Conservation (phyloP, 1,140 invertebrate species). For the Drosophila chauvacae region DNA sequence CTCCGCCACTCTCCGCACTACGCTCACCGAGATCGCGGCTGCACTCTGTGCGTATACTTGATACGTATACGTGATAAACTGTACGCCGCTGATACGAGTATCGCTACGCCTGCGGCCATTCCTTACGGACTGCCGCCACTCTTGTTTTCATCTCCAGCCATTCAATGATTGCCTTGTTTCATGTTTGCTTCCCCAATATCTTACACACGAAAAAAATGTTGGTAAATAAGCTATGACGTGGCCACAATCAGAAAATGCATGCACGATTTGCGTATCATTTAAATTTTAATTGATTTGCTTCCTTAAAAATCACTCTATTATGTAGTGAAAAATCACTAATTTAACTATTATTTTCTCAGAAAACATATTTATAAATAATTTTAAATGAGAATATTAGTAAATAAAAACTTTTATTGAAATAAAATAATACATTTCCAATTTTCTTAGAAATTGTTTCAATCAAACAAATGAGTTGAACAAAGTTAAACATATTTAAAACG, state of each 20-base stretch:
- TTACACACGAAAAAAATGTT: background rate
- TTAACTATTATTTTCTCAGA: background rate
- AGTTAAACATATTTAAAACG: background rate
- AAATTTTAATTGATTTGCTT: background rate
- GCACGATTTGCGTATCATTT: too few relatives aligned
- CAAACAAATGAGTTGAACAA: too few relatives aligned
- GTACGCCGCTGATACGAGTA: conserved; percentile 13
- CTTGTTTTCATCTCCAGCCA: conserved; percentile 49
- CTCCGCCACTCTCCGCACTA: conserved; percentile 3
- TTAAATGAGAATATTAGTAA: background rate
- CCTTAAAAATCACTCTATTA: too few relatives aligned
- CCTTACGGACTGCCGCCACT: conserved; percentile 30
- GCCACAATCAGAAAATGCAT: background rate
- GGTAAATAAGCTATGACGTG: background rate
- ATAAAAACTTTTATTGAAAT: background rate
- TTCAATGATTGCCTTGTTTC: conserved; percentile 41
- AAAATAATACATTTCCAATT: background rate
- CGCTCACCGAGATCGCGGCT: conserved; percentile 22
- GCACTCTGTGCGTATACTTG: conserved; percentile 31
- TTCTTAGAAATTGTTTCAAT: background rate
- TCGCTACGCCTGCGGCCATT: conserved; percentile 12
- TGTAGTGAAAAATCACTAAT: too few relatives aligned
- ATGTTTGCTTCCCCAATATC: conserved; percentile 2
- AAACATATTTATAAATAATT: background rate
- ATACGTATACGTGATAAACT: conserved; percentile 47